Evolutionary conservation across 2,113 vertebrate species (phyloP), one percentile per base, ranked within the genome.

Genomic region (Zeus faber): DNA sequence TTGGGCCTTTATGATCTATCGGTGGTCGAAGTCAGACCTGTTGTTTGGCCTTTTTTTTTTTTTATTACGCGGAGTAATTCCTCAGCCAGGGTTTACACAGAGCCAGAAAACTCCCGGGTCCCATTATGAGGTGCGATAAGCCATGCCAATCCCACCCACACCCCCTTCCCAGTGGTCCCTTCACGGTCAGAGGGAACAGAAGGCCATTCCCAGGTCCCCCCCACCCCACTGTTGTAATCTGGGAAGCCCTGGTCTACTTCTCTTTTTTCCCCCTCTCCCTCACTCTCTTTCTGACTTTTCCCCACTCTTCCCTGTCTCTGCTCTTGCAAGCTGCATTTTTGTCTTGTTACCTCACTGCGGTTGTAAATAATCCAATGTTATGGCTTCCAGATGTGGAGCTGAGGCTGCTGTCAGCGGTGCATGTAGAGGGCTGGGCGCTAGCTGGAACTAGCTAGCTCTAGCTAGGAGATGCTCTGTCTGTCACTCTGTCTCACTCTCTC

Each of bases 161-260:
- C 22, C 41, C 45, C 43, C 16, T 4, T 43, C 40, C 40, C 40
- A 50, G 20, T 4, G 2, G 46, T 41, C 23, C 33, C 0, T 0
- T 47, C 33, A 18, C 2, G 46, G 44, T 66, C 61, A 4, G 4
- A 66, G 56, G 25, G 49, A 70, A 54, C 52, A 11, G 45, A 62
- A 74, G 74, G 75, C 72, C 69, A 51, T 58, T 50, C 6, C 4
- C 0, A 7, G 75, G 56, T 76, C 67, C 67, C 62, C 43, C 58
- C 40, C 52, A n/a, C n/a, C n/a, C n/a, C n/a, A n/a, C n/a, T n/a
- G n/a, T n/a, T n/a, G n/a, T n/a, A 37, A 37, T 37, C 33, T 37
- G 14, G 13, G 33, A 37, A 37, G 9, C 4, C 27, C 24, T 26
- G n/a, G n/a, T n/a, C n/a, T 11, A 1, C 14, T 24, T 16, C 46